Evolutionary conservation across 2,113 vertebrate species (phyloP).

Genomic region (Semnopithecus entellus): DNA sequence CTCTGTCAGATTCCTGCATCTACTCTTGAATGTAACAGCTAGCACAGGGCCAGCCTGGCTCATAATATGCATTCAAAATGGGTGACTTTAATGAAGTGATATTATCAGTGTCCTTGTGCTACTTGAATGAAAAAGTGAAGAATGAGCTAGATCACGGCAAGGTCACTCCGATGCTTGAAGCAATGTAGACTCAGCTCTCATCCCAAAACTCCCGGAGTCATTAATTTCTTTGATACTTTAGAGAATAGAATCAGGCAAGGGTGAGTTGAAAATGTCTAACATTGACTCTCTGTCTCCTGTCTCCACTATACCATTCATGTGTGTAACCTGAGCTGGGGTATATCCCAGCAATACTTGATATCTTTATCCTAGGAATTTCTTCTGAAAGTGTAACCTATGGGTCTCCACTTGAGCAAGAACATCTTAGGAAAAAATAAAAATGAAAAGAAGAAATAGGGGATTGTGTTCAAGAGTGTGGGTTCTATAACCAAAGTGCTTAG

Average conservation of each 20-base stretch:
- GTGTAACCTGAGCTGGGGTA: background rate
- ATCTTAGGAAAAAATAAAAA: conserved; percentile 1
- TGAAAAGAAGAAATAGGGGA: background rate
- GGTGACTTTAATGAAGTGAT: background rate
- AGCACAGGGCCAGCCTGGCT: background rate
- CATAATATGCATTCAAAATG: background rate
- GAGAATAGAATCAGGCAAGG: background rate
- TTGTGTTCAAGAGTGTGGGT: background rate
- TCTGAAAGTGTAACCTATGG: background rate
- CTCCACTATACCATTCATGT: background rate
- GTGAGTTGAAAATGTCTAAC: background rate
- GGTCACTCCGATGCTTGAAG: background rate
- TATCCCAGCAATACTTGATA: background rate
- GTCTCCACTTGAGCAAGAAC: background rate
- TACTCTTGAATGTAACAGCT: background rate
- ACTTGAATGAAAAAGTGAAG: background rate
- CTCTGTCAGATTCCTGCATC: background rate
- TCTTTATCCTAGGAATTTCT: background rate
- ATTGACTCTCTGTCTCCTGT: background rate
- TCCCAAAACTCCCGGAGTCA: background rate
- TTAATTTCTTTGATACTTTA: background rate
- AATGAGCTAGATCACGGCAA: background rate
- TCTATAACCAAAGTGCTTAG: background rate
- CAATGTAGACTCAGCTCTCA: background rate
- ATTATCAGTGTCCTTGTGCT: background rate